These are phyloP conservation scores for Cyclophora albipunctata DNA, from an alignment of 2,888 invertebrate genomes.

Conservation along the genomic window DNA sequence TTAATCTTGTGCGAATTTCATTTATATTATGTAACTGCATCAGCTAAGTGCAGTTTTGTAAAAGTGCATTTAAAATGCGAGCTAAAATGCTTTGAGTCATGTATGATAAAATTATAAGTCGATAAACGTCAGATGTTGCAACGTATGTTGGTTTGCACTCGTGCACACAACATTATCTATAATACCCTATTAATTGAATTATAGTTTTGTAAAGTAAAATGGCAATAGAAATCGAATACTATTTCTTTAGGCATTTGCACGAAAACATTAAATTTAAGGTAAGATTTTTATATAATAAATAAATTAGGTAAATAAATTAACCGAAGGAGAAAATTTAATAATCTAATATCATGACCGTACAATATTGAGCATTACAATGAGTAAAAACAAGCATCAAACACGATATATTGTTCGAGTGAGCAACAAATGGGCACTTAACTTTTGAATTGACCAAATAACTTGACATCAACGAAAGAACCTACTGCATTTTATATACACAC, in stretches of 20 bases:
- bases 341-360: conserved; percentile 67
- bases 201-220: no score
- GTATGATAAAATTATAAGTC: background rate
- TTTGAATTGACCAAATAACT: conserved; percentile 65
- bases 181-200: conserved; percentile 7
- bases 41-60: background rate
- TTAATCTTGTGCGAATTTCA: background rate
- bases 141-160: no score
- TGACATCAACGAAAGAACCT: conserved; percentile 41
- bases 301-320: conserved; percentile 53
- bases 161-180: background rate
- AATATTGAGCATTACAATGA: conserved; percentile 72
- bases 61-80: background rate
- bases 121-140: no score
- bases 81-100: conserved; percentile 3
- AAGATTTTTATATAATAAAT: conserved; percentile 32
- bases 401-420: conserved; percentile 46
- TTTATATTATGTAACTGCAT: background rate
- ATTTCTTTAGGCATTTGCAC: no score
- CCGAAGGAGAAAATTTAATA: conserved; percentile 46
- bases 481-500: conserved; percentile 34
- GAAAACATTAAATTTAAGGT: background rate
- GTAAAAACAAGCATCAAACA: conserved; percentile 54
- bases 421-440: conserved; percentile 61
- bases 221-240: no score